Base-by-base conservation (phyloP, 2,113 vertebrate genomes). In the Phycodurus eques region DNA sequence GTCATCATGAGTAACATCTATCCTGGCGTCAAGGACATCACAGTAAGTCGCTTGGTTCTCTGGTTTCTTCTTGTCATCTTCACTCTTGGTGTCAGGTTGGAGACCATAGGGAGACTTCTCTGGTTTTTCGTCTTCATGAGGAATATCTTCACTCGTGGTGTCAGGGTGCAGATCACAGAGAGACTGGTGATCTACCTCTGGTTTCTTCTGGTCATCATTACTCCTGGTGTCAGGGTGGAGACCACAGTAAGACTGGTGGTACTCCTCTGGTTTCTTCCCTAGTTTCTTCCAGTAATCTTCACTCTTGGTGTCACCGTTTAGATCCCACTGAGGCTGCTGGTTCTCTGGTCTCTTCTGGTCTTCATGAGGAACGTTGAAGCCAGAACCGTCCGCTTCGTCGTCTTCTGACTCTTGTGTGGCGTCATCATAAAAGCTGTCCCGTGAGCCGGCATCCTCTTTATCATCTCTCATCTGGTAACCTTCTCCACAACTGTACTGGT, bases 401-500 rank as follows among this genome's bases (percentile, higher is more conserved):
- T 51, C 64, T 33, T 46, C 72, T 12, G 44, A 44, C 13, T 46
- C 64, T 19, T 68, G 53, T 5, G 66, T 0, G 19, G 70, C 11
- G 8, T 73, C 76, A 0, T 68, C 7, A 17, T 74, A 44, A 8
- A 87, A 79, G 71, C 79, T 75, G 72, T 46, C 14, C 0, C 81
- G 56, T 0, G 83, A 85, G 0, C 2, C 49, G 1, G 27, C n/a
- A 3, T 80, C 77, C 2, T 83, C 82, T 12, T 85, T 80, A 0
- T 75, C 43, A 12, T 83, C 75, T 43, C 76, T 79, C 39, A 33
- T 8, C 74, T 83, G 85, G 0, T 83, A 85, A 64, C 79, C 71
- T 44, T 77, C 75, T 44, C 72, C 79, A 14, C 72, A 76, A 12
- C 83, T 83, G 64, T 90, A 84, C 7, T 83, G 74, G 44, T 90